Base-by-base conservation (phyloP, 2,888 invertebrate genomes). In the Liopterus haemorrhoidalis region DNA sequence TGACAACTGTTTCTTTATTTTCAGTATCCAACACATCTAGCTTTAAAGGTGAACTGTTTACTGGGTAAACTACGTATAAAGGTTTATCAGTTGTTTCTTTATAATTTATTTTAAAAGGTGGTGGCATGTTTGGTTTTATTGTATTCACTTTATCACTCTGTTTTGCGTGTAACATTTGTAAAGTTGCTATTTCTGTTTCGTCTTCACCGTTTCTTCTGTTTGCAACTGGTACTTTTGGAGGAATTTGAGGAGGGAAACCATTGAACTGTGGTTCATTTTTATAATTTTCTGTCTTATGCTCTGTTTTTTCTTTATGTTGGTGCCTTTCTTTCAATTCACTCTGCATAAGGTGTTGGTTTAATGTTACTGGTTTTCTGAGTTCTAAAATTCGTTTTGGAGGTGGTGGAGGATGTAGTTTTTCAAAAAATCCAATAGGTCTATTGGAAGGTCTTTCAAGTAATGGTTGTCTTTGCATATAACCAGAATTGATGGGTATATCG, bases 141-240 rank as follows among this genome's bases (percentile, higher is more conserved):
- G 59, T 57, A 24, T 64, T 60, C 33, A 66, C 56, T 41, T 66
- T 59, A 48, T 68, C 61, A 8, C 69, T 61, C 47, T 69, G 65
- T 55, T 75, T 70, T 0, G 74, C 71, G 57, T 82, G 81, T 32
- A 82, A 71, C 82, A 82, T 82, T 65, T 82, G 82, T 21, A 82
- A 60, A 0, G 82, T 81, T 8, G 81, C 75, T 0, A 82, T 75
- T 48, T 70, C 69, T 0, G 73, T 73, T 18, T 75, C 71, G 4
- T 74, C 64, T 24, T 62, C 59, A 2, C 65, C 55, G 5, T 60
- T 65, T 51, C 70, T 61, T 40, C 70, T 63, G 39, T 70, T 72
- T 0, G 70, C 62, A 20, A 72, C 56, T 0, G 62, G 58, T 11
- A 69, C 63, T 9, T 72, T 70, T 3, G 73, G 73, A 1, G 66